A percentile compares a stretch with the other conserved stretches of the same genome.
These are phyloP conservation scores for Platyscapa corneri DNA, from an alignment of 1,140 invertebrate species.

Conservation along the genomic window DNA sequence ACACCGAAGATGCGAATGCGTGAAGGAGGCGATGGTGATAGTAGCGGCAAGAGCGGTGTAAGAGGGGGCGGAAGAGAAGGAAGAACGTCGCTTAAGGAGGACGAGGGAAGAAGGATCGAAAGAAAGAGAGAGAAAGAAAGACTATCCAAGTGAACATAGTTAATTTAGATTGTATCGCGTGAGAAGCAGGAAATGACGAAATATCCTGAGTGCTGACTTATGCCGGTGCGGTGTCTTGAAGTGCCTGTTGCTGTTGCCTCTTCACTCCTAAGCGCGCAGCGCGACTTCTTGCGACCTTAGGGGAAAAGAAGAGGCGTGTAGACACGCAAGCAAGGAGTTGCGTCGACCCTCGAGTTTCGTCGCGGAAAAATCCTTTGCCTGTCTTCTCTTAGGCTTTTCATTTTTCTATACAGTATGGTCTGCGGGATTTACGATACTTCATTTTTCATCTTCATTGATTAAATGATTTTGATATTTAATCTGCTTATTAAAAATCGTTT, in stretches of 20 bases:
- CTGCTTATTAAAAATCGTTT: too few species aligned
- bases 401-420: neutral
- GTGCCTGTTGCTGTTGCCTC: slow-evolving; percentile 52
- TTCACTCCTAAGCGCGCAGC: slow-evolving; percentile 59
- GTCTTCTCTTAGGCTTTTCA: neutral
- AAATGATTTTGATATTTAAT: too few species aligned
- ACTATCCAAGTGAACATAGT: slow-evolving; percentile 75
- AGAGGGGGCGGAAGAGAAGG: slow-evolving; percentile 61
- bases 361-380: neutral
- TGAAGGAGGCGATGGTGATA: slow-evolving; percentile 26
- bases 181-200: slow-evolving; percentile 76
- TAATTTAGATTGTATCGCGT: slow-evolving; percentile 76
- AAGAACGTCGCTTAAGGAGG: slow-evolving; percentile 47
- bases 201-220: slow-evolving; percentile 75
- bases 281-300: slow-evolving; percentile 66
- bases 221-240: slow-evolving; percentile 60
- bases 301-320: slow-evolving; percentile 57
- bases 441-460: neutral
- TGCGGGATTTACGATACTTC: neutral
- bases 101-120: neutral
- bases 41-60: slow-evolving; percentile 40
- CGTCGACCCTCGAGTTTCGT: neutral
- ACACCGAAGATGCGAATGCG: slow-evolving; percentile 55
- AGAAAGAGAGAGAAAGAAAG: slow-evolving; percentile 26
- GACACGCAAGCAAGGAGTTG: slow-evolving; percentile 55